Base-by-base conservation (phyloP, 1,140 invertebrate genomes). In the Notospermus geniculatus region DNA sequence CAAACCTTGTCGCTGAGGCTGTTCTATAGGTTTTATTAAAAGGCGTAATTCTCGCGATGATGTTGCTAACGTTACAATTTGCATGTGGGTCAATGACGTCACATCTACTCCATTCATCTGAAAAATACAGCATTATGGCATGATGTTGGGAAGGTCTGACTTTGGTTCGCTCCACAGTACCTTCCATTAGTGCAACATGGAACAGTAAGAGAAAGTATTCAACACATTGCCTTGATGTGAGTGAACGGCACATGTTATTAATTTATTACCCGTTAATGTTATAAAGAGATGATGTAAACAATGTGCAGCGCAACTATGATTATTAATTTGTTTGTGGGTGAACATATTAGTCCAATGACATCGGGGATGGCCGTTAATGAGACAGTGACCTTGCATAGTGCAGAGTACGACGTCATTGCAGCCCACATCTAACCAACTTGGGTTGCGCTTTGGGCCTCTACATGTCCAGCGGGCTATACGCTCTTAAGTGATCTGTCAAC, bases 1-100 rank as follows among this genome's bases (percentile, higher is more conserved):
- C 46, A 50, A 19, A 50, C 46, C 46, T 50, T 50, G 46, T 23
- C 9, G 46, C n/a, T 23, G 46, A 4, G 46, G 46, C 46, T 50
- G n/a, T 50, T 50, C 46, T 4, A 50, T 50, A 9, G 46, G 46
- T 50, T 27, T 50, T 5, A 50, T 50, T 5, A 50, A n/a, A 50
- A 50, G 46, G 9, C 46, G 46, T 19, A 50, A 27, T 50, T 50
- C 46, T n/a, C 19, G 46, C 4, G 5, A 7, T 50, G 46, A 50
- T 23, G 46, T 50, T 50, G 46, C 46, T 27, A 50, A 50, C 9
- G 46, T 23, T 5, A 50, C 46, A 23, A 50, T 50, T n/a, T 50
- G 46, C 46, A 50, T 50, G 46, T 50, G 46, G 46, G 46, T 50
- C n/a, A 50, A 23, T 4, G n/a, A 23, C 4, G 19, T 50, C 19